A percentile compares a stretch with the other conserved stretches of the same genome.
Conservation (phyloP, 2,888 invertebrate genomes). For the Oasisia sp. region DNA sequence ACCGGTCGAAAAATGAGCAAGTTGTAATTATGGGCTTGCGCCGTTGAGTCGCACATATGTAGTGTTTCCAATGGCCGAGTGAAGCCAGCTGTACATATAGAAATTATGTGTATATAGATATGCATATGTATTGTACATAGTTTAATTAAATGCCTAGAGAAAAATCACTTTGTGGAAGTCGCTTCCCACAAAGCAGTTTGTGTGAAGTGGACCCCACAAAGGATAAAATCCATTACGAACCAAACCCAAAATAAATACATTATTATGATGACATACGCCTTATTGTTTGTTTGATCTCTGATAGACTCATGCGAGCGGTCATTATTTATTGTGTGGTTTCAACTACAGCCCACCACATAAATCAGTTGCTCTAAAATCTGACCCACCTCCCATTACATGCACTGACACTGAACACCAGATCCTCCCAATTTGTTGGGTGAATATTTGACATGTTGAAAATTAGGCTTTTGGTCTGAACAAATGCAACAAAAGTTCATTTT, state of each 20-base stretch:
- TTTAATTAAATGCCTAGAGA: not conserved
- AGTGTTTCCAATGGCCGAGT: not conserved
- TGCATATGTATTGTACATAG: constrained; percentile 10
- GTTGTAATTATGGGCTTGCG: not conserved
- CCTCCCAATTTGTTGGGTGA: no score
- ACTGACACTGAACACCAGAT: no score
- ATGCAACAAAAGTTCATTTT: no score
- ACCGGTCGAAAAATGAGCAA: no score
- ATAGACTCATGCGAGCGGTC: not conserved
- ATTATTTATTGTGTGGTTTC: no score
- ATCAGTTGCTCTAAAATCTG: no score
- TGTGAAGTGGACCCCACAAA: not conserved
- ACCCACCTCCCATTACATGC: no score
- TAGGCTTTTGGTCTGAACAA: no score
- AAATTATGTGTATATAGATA: constrained; percentile 5
- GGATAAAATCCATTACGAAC: not conserved
- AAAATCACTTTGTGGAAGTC: not conserved
- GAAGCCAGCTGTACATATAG: not conserved
- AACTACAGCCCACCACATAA: no score
- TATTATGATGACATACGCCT: not conserved
- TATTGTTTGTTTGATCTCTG: not conserved
- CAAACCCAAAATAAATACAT: not conserved
- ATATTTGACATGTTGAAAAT: no score
- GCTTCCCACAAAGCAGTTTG: not conserved
- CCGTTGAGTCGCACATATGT: not conserved